Evolutionary conservation across 2,797 vertebrate genomes (phyloP), one percentile per base, ranked within the genome.

Genomic region (Austrolebias charrua): DNA sequence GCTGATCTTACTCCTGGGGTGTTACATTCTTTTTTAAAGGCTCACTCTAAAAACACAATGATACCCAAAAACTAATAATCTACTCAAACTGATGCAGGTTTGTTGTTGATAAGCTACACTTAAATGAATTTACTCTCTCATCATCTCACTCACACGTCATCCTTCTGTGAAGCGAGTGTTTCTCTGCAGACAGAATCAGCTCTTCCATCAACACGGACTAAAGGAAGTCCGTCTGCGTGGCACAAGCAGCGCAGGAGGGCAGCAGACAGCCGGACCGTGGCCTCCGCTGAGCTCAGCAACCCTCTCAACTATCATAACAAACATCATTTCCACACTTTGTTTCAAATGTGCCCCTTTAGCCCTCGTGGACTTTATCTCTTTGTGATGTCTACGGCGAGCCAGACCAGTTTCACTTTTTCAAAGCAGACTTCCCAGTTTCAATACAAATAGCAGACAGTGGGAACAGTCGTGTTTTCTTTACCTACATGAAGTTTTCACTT

Each of bases 401-500:
- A 2, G 28, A 72, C 20, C 61, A 11, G 24, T 49, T 60, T 56
- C 44, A 43, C 15, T 49, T 55, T 53, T 62, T 45, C 48, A 56
- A 8, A 61, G 47, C 13, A 46, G 64, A 73, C 65, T 58, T 52
- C 51, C 60, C 38, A 71, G 24, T 24, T 24, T 24, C 24, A 24
- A 24, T 3, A 24, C 24, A 24, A 24, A 24, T 24, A 24, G 24
- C 24, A 24, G 24, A 24, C 24, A 24, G 24, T 24, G 24, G 1
- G 24, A 24, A 24, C 91, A 93, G 92, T 92, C 87, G 85, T 97
- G 91, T 98, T 96, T 93, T 96, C 93, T 81, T 92, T 94, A 78
- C 83, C 89, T 95, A 95, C 95, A 47, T 42, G 77, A 80, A 86
- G 65, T 92, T 91, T 90, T 88, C 89, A 51, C 79, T 87, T n/a